Conservation (phyloP, 1,140 invertebrate genomes). For the Drosophila bocqueti region DNA sequence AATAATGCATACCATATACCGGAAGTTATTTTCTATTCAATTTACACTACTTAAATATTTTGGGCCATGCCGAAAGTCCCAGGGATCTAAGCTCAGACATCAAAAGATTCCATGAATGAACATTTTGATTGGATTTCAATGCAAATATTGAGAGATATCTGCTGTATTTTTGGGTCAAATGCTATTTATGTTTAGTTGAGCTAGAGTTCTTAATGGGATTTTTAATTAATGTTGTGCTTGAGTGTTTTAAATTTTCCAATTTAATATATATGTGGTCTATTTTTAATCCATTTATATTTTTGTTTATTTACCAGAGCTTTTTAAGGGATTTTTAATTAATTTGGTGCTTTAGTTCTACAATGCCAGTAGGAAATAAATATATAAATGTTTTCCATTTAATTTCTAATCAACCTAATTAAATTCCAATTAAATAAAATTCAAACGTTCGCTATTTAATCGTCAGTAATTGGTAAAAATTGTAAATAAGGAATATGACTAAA, state of each 20-base stretch:
- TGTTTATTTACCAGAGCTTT: no score
- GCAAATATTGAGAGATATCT: constrained; percentile 2
- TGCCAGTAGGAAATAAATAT: no score
- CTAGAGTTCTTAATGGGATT: no score
- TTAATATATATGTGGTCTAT: no score
- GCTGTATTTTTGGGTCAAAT: background rate
- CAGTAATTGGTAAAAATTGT: background rate
- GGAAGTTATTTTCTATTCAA: constrained; percentile 52
- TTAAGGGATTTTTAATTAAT: no score
- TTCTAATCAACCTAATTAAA: constrained; percentile 8
- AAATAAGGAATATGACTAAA: constrained; percentile 23
- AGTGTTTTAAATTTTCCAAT: background rate
- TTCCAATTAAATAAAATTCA: no score
- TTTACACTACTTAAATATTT: constrained; percentile 50
- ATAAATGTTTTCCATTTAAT: background rate
- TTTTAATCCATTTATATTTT: no score
- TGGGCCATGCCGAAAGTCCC: background rate
- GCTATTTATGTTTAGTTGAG: background rate
- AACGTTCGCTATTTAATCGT: background rate
- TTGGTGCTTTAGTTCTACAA: no score
- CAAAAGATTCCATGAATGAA: constrained; percentile 10
- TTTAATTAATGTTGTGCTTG: background rate
- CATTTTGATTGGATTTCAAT: constrained; percentile 24
- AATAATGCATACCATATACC: constrained; percentile 41
- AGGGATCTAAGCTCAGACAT: constrained; percentile 8